These are phyloP conservation scores for Delphinapterus leucas DNA, from an alignment of 2,113 vertebrate species.

Conservation along the genomic window DNA sequence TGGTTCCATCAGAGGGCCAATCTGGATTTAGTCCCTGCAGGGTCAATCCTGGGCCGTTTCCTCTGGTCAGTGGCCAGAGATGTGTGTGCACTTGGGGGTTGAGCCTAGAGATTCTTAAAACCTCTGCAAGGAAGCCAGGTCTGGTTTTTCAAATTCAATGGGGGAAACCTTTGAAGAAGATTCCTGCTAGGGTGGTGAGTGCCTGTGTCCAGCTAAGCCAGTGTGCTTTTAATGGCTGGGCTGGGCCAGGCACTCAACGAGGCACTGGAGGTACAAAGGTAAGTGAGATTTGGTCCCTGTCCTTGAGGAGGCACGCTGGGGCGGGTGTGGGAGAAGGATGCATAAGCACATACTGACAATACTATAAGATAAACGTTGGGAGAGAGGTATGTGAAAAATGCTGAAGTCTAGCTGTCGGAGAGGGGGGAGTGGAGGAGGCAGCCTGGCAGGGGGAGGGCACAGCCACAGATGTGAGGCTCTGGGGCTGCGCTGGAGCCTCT, in stretches of 20 bases:
- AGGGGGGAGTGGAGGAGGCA: not conserved
- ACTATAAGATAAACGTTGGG: slow-evolving; percentile 11
- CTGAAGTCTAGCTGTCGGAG: not conserved
- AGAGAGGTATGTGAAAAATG: slow-evolving; percentile 67
- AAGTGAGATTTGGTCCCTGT: not conserved
- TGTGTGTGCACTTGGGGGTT: not conserved
- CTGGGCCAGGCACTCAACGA: not conserved
- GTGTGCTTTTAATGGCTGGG: not conserved
- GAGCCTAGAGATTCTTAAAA: not conserved
- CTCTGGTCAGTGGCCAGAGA: not conserved
- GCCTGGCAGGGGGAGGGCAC: not conserved
- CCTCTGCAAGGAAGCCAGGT: not conserved
- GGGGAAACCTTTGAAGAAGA: not conserved
- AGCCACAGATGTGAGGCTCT: not conserved
- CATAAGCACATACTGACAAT: not conserved
- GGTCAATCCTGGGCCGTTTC: not conserved
- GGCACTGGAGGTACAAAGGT: not conserved
- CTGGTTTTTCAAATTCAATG: not conserved
- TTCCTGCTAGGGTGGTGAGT: not conserved
- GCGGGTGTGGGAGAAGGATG: not conserved
- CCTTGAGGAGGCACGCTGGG: not conserved
- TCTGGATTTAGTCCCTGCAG: too few relatives aligned
- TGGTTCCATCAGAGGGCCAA: not conserved
- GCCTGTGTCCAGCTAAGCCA: not conserved
- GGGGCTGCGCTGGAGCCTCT: not conserved